Percentiles rank a stretch among this genome's conserved stretches.
Conservation (phyloP, 2,113 vertebrate genomes). For the Pipra filicauda region DNA sequence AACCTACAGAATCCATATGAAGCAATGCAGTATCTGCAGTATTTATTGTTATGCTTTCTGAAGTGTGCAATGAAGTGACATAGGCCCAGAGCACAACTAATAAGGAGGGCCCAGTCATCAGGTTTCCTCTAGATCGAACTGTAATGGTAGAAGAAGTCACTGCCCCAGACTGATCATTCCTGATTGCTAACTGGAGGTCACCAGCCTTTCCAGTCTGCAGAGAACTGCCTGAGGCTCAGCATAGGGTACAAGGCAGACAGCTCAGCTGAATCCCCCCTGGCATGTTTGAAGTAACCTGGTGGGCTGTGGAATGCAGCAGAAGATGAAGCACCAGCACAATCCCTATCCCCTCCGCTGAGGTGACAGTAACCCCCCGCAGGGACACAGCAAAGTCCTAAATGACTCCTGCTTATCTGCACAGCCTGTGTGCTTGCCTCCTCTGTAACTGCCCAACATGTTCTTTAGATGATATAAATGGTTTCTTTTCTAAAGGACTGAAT, state of each 20-base stretch:
- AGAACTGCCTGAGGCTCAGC: background rate
- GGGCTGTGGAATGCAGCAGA: background rate
- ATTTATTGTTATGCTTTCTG: background rate
- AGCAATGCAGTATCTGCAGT: background rate
- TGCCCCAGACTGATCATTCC: background rate
- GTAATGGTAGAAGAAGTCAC: background rate
- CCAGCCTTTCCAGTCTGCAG: background rate
- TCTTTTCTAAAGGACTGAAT: background rate
- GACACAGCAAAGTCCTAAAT: background rate
- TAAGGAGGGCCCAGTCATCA: background rate
- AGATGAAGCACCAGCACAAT: background rate
- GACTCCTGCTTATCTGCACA: background rate
- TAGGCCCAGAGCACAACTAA: background rate
- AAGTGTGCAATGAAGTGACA: background rate
- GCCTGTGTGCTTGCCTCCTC: background rate
- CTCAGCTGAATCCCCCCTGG: background rate
- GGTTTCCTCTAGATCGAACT: background rate
- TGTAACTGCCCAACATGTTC: background rate
- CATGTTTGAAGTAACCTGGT: background rate
- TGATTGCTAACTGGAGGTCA: background rate
- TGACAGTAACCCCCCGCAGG: background rate
- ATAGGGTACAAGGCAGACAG: background rate
- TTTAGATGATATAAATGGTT: background rate
- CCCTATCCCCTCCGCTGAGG: background rate
- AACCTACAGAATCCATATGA: background rate